A percentile compares a stretch with the other conserved stretches of the same genome.
phyloP scores from a whole-genome alignment of 2,113 vertebrate species.

The Phyllostomus discolor region DNA sequence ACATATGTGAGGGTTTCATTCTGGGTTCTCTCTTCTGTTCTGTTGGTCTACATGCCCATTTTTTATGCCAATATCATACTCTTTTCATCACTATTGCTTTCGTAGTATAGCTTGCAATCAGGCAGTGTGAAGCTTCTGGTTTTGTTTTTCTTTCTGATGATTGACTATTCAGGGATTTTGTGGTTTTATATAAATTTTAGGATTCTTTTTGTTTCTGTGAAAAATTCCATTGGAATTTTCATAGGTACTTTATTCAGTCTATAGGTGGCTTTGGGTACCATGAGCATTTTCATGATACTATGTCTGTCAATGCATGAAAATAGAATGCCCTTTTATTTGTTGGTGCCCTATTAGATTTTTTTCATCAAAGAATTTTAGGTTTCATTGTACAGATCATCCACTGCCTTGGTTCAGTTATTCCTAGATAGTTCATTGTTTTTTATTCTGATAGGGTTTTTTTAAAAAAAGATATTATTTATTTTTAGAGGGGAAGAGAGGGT shows the following conservation, averaged over 20 bases:
- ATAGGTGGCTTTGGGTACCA: background rate
- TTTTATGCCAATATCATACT: background rate
- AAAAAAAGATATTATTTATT: too few relatives aligned
- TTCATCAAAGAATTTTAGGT: background rate
- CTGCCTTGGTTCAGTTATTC: background rate
- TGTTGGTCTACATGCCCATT: background rate
- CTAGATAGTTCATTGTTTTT: background rate
- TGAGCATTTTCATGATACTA: background rate
- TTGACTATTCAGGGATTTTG: background rate
- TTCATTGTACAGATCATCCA: background rate
- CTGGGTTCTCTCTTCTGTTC: background rate
- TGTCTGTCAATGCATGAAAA: background rate
- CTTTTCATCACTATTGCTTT: background rate
- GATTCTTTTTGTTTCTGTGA: background rate
- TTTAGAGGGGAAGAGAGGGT: too few relatives aligned
- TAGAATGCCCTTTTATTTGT: background rate
- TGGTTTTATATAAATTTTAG: background rate
- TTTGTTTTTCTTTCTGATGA: background rate
- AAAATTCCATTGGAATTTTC: background rate
- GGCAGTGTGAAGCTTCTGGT: background rate
- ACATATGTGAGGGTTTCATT: too few relatives aligned
- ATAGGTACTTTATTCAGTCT: background rate
- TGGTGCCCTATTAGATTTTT: background rate
- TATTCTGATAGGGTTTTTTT: too few relatives aligned
- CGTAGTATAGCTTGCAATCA: background rate